Evolutionary conservation across 1,140 invertebrate species (phyloP).

Genomic region (Ceratina japonica): DNA sequence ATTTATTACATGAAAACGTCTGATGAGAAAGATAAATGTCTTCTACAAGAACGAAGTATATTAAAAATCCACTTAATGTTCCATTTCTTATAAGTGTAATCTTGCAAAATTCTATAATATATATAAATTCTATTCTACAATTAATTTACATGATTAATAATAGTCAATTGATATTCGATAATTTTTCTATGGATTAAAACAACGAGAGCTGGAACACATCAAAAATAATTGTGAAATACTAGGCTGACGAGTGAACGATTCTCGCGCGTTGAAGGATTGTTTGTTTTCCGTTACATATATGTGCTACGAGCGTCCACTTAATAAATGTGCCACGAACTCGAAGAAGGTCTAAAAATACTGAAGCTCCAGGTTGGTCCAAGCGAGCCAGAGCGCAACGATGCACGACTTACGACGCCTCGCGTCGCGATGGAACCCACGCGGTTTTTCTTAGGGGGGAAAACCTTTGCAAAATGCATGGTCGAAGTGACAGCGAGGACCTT

Average conservation of each 20-base stretch:
- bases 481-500: no score
- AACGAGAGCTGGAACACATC: neutral
- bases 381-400: neutral
- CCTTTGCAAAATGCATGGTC: no score
- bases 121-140: no score
- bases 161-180: no score
- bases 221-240: neutral
- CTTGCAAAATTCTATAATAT: no score
- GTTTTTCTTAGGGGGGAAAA: neutral
- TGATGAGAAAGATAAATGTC: no score
- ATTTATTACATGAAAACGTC: no score
- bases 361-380: constrained; percentile 20
- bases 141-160: no score
- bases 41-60: no score
- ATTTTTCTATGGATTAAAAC: no score
- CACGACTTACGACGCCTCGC: neutral
- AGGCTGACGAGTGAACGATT: neutral
- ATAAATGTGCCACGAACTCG: constrained; percentile 6
- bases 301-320: constrained; percentile 1
- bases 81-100: no score
- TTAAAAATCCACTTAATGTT: no score
- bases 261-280: neutral
- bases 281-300: neutral
- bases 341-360: constrained; percentile 33
- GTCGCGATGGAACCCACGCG: neutral